Percentiles rank a stretch among this genome's conserved stretches.
phyloP scores from a whole-genome alignment of 2,113 vertebrate genomes.

The Melanostigma gelatinosum region DNA sequence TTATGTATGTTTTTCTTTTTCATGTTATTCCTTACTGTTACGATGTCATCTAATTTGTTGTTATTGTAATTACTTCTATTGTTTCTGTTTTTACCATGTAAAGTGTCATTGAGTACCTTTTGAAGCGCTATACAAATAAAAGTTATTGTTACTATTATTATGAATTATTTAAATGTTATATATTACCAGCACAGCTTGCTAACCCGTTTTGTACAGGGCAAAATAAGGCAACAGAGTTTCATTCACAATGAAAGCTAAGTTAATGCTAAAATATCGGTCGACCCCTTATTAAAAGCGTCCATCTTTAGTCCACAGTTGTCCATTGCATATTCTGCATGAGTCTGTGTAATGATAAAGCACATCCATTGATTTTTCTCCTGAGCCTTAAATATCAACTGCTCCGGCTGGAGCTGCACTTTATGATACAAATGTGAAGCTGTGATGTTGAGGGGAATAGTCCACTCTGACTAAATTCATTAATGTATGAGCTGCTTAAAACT shows the following conservation, averaged over 20 bases:
- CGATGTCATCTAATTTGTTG: no score
- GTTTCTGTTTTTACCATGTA: no score
- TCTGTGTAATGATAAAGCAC: neutral
- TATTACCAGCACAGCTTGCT: neutral
- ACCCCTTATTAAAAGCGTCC: neutral
- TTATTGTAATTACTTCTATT: no score
- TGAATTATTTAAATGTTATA: neutral
- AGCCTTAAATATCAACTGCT: constrained; percentile 7
- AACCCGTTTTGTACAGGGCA: neutral
- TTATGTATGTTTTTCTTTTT: no score
- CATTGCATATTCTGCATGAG: neutral
- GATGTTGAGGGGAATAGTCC: neutral
- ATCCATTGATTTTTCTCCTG: constrained; percentile 37
- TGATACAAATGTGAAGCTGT: neutral
- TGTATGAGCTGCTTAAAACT: neutral
- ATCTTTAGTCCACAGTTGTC: neutral
- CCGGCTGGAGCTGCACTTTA: neutral
- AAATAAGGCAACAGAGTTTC: neutral
- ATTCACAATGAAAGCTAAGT: neutral
- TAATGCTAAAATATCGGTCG: neutral
- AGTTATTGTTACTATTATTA: no score
- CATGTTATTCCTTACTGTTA: no score
- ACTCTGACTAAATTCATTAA: neutral
- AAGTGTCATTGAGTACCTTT: no score
- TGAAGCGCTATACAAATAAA: no score